phyloP scores from a whole-genome alignment of 2,797 vertebrate species.

The Ceryle rudis region DNA sequence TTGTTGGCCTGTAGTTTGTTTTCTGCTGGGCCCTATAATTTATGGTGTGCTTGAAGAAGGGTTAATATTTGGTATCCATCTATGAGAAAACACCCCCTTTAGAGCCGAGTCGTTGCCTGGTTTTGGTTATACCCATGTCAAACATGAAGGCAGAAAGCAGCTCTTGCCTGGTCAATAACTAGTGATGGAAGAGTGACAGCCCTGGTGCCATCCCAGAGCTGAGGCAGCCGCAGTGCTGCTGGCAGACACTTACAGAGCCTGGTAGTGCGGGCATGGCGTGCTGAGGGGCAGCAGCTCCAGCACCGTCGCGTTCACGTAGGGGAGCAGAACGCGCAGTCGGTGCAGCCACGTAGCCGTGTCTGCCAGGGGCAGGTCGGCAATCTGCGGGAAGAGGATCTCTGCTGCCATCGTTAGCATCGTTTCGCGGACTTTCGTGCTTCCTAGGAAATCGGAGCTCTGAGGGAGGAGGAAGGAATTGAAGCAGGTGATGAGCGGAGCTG shows the following conservation, averaged over 20 bases:
- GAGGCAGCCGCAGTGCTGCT: too few relatives aligned
- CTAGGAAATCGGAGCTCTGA: background rate
- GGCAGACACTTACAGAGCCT: background rate
- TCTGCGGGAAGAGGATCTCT: background rate
- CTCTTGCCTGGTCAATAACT: background rate
- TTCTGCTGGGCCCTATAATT: background rate
- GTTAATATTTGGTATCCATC: background rate
- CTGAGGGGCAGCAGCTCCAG: background rate
- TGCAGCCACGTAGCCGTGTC: background rate
- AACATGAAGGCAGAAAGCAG: background rate
- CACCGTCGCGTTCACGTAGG: background rate
- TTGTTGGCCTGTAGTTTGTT: too few relatives aligned
- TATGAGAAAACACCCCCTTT: background rate
- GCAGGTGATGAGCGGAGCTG: background rate
- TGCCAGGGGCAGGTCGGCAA: background rate
- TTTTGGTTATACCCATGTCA: background rate
- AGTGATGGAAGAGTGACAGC: too few relatives aligned
- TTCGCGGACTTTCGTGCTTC: background rate
- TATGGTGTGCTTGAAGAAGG: background rate
- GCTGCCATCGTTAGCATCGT: background rate
- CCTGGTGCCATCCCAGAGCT: too few relatives aligned
- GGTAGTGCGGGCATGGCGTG: background rate
- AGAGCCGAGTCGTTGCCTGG: background rate
- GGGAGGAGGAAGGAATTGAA: background rate
- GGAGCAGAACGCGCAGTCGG: background rate